A percentile compares a stretch with the other conserved stretches of the same genome.
Conservation (phyloP, 2,888 invertebrate species). For the Phaedon cochleariae region DNA sequence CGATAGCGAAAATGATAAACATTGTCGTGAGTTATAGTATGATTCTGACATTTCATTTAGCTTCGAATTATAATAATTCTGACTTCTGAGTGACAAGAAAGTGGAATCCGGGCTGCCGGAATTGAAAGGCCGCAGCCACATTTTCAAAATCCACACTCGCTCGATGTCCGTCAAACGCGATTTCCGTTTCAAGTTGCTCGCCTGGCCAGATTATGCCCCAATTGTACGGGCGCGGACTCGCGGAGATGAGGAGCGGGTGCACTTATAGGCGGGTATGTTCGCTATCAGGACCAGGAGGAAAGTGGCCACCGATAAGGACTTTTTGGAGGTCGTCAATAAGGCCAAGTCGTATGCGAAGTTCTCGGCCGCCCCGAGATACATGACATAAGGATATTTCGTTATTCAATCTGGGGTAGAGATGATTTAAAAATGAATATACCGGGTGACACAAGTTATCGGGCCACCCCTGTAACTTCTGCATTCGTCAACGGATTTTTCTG, state of each 20-base stretch:
- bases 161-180: slow-evolving; percentile 99
- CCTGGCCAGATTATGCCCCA: slow-evolving; percentile 96
- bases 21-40: no score
- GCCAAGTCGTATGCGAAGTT: slow-evolving; percentile 96
- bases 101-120: slow-evolving; percentile 99
- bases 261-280: slow-evolving; percentile 96
- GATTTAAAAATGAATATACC: background rate
- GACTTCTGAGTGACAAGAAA: no score
- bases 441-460: no score
- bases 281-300: slow-evolving; percentile 98
- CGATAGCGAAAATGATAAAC: no score
- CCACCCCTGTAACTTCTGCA: no score
- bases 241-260: slow-evolving; percentile 72
- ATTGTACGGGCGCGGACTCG: slow-evolving; percentile 93
- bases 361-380: slow-evolving; percentile 93
- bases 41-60: no score
- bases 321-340: slow-evolving; percentile 99
- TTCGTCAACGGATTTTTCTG: no score
- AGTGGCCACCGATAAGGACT: slow-evolving; percentile 99
- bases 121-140: slow-evolving; percentile 95
- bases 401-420: background rate
- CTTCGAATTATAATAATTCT: no score
- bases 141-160: slow-evolving; percentile 98
- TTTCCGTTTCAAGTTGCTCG: slow-evolving; percentile 95
- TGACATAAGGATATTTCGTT: slow-evolving; percentile 75